Base-by-base conservation (phyloP, 2,113 vertebrate genomes). In the Salvelinus alpinus region DNA sequence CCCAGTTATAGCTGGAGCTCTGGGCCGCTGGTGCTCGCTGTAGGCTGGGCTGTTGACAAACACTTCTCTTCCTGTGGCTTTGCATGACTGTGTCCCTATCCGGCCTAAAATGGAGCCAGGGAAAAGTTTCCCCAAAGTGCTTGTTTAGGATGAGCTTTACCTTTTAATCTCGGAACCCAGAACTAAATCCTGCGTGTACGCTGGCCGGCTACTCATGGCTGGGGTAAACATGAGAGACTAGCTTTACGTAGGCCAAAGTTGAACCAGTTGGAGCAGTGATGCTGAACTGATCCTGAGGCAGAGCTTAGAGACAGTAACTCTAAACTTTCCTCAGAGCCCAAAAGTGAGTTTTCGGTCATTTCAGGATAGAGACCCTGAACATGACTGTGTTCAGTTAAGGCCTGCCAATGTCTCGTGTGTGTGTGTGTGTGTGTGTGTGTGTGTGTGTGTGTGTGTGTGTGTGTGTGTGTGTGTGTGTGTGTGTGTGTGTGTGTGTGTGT, bases 71-170 rank as follows among this genome's bases (percentile, higher is more conserved):
- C 8, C 7, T 64, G 27, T 25, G 12, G 79, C 83, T 82, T 78
- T 34, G 44, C 80, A 79, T 83, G 80, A 73, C 74, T 65, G 70
- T 74, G 76, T 83, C 25, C 48, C 12, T 54, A 31, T 44, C 80
- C 80, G 77, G n/a, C 18, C 74, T 57, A 9, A 29, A 78, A 77
- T 18, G n/a, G 18, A 62, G 47, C 72, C 80, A 66, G 74, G 72
- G 64, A 75, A 78, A 31, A 74, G 72, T 77, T 16, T 64, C 38
- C 9, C 81, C 81, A 87, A 70, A 79, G 67, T 3, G 0, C 73
- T 84, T 86, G 83, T 88, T 88, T 78, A 75, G 51, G 47, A 73
- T 84, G 88, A 82, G 82, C 85, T 80, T 14, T 14, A 54, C 48
- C 48, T 54, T 54, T 54, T 4, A 18, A 14, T 16, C 16, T 54